These are phyloP conservation scores for Ceyx margarethae DNA, from an alignment of 2,113 vertebrate genomes.

Conservation along the genomic window DNA sequence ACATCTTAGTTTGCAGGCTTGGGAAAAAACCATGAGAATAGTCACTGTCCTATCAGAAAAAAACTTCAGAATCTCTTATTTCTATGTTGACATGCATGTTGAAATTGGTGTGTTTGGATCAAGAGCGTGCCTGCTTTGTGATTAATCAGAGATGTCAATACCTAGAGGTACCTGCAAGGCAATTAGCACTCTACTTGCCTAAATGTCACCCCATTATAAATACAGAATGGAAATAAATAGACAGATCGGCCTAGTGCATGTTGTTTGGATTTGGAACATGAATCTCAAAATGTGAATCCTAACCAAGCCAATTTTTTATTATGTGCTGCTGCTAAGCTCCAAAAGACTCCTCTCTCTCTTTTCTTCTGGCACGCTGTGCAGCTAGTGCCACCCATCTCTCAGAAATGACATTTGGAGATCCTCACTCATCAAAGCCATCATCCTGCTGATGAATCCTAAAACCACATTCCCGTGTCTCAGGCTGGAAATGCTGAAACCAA, in stretches of 20 bases:
- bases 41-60: not conserved
- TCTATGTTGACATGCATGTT: not conserved
- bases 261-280: slow-evolving; percentile 31
- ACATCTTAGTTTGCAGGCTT: slow-evolving; percentile 11
- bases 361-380: not conserved
- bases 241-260: slow-evolving; percentile 23
- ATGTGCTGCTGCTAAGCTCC: not conserved
- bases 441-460: not conserved
- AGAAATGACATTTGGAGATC: not conserved
- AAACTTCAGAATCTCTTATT: not conserved
- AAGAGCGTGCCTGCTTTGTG: not conserved
- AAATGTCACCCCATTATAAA: slow-evolving; percentile 44
- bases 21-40: not conserved
- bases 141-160: slow-evolving; percentile 26
- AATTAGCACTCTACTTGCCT: slow-evolving; percentile 22
- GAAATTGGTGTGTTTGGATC: not conserved
- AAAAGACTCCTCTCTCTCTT: not conserved
- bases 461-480: not conserved
- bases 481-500: not conserved
- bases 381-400: not conserved
- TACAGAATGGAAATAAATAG: slow-evolving; percentile 45
- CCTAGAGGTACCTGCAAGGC: slow-evolving; percentile 37
- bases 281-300: not conserved
- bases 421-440: not conserved
- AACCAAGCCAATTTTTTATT: not conserved